Evolutionary conservation across 1,140 invertebrate genomes (phyloP).

Genomic region (Monochamus saltuarius): DNA sequence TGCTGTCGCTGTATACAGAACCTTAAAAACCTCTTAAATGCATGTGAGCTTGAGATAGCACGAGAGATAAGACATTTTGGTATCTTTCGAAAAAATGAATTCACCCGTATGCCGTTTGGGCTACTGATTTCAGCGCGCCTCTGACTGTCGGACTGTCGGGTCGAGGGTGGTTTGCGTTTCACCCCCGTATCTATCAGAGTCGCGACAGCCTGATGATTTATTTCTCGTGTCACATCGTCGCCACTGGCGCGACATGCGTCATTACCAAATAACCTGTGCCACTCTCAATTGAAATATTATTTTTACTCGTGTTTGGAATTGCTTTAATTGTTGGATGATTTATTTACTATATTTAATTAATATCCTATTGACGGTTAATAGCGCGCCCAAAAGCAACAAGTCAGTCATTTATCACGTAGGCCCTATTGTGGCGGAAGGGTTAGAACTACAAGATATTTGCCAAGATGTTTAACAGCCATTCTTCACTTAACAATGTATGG

Average conservation of each 20-base stretch:
- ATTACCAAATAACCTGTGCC: slow-evolving; percentile 38
- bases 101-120: no score
- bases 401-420: neutral
- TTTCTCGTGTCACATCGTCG: slow-evolving; percentile 31
- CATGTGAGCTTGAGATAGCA: no score
- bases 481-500: no score
- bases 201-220: slow-evolving; percentile 37
- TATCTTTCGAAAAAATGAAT: no score
- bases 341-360: slow-evolving; percentile 8
- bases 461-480: no score
- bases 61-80: no score
- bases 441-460: no score
- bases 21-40: no score
- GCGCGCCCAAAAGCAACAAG: slow-evolving; percentile 7
- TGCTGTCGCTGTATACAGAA: no score
- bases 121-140: neutral
- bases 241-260: slow-evolving; percentile 37
- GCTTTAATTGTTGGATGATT: slow-evolving; percentile 2
- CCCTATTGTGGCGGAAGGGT: neutral
- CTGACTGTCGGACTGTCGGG: neutral
- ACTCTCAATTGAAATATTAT: slow-evolving; percentile 38
- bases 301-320: slow-evolving; percentile 3
- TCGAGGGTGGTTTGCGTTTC: neutral
- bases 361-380: neutral
- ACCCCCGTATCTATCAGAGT: slow-evolving; percentile 31